These are phyloP conservation scores for Epinephelus moara DNA, from an alignment of 2,113 vertebrate genomes.

Conservation along the genomic window DNA sequence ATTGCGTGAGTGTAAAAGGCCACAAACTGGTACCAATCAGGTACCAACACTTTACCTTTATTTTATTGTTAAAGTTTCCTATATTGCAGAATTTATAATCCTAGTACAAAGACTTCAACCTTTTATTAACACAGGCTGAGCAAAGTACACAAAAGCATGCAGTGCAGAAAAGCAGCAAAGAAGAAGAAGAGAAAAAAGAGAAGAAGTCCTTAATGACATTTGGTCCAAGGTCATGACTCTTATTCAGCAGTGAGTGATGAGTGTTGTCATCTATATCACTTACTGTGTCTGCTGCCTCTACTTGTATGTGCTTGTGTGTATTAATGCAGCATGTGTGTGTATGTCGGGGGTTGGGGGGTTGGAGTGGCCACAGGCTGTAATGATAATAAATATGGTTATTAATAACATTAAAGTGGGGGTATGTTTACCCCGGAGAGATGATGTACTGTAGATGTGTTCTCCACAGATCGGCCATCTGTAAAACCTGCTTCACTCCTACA, in stretches of 20 bases:
- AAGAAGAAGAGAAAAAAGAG: not conserved
- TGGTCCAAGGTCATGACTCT: constrained; percentile 60
- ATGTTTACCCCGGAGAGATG: constrained; percentile 55
- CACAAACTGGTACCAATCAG: no score
- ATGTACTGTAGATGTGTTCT: constrained; percentile 52
- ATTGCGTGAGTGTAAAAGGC: no score
- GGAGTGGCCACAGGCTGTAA: constrained; percentile 62
- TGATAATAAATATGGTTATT: constrained; percentile 75
- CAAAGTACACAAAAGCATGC: not conserved
- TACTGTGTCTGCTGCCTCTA: constrained; percentile 46
- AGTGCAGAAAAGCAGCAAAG: constrained; percentile 15
- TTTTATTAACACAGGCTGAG: not conserved
- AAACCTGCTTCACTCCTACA: not conserved
- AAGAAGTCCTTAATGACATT: constrained; percentile 36
- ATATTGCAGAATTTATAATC: not conserved
- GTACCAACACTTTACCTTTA: no score
- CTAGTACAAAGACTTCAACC: not conserved
- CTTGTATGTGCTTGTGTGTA: constrained; percentile 2
- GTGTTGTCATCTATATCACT: constrained; percentile 67
- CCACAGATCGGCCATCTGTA: constrained; percentile 35
- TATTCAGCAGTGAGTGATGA: constrained; percentile 36
- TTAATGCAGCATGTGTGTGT: constrained; percentile 13
- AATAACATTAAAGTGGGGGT: constrained; percentile 66
- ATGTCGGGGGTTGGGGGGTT: not conserved
- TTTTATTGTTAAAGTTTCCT: no score